Evolutionary conservation across 2,888 invertebrate genomes (phyloP), one percentile per base, ranked within the genome.

Genomic region (Acutogordius australiensis): DNA sequence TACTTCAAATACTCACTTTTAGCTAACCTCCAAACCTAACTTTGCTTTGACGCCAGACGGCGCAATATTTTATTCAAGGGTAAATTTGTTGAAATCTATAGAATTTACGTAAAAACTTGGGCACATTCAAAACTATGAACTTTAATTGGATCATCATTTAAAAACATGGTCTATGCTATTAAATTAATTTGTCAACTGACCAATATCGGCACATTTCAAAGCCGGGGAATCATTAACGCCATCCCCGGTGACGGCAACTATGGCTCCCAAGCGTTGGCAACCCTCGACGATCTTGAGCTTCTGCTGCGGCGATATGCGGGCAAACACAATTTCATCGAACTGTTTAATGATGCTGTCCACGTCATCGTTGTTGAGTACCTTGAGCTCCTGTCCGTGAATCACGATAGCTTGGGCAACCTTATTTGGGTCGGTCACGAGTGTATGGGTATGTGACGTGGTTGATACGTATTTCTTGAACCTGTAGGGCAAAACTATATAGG

Each of bases 211-310:
- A 66, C 75, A 76, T 68, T 77, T 77, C 62, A 76, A 70, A 60
- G 76, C 76, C 61, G 76, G 76, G 18, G 76, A 76, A 66, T 76
- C 76, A 65, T 76, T 76, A 64, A 76, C 76, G 67, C 76, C 76
- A 67, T 76, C 76, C 63, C 76, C 76, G 62, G 76, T 76, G 37
- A 77, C 76, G 62, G 76, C 76, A 30, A 76, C 76, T 67, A 76
- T 77, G 63, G 73, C 72, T 45, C 77, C 77, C 65, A 72, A 73
- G 63, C 76, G 69, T 67, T 76, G 76, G 66, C 76, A 76, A 64
- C 76, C 75, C 67, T 76, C 76, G 29, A 76, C 76, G 65, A 76
- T 77, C 68, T 76, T 76, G 60, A 73, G 66, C 64, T 73, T 73
- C 66, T 73, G 73, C 62, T 71, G 70, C n/a, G 71, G 71, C 23